Percentiles rank a stretch among this genome's conserved stretches.
phyloP scores from a whole-genome alignment of 2,113 vertebrate species.

The Melanostigma gelatinosum region DNA sequence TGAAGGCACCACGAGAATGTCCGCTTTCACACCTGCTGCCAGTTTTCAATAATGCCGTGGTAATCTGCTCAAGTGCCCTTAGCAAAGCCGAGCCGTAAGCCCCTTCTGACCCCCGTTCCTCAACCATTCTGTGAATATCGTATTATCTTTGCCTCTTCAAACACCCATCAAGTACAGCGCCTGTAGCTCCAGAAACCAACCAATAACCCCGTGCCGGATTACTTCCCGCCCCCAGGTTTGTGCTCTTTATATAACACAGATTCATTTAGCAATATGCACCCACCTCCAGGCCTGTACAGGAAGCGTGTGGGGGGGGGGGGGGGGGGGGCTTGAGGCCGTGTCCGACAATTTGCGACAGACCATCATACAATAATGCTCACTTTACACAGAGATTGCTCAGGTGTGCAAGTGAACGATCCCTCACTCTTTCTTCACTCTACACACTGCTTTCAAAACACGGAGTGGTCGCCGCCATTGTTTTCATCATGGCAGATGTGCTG shows the following conservation, averaged over 20 bases:
- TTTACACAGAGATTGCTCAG: not conserved
- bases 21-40: not conserved
- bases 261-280: not conserved
- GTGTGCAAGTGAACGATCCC: not conserved
- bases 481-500: not conserved
- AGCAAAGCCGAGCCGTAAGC: slow-evolving; percentile 7
- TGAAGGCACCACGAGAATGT: not conserved
- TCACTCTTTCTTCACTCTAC: not conserved
- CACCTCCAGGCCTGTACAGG: not conserved
- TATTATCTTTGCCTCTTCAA: not conserved
- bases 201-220: not conserved
- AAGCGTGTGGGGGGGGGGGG: too few species aligned
- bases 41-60: slow-evolving; percentile 8
- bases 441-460: not conserved
- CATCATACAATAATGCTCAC: not conserved
- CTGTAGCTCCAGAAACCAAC: slow-evolving; percentile 9
- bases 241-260: not conserved
- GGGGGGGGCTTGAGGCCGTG: not conserved
- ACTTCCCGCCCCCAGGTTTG: not conserved
- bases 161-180: not conserved
- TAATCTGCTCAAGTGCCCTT: not conserved
- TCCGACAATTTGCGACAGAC: not conserved
- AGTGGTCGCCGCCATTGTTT: not conserved
- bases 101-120: not conserved
- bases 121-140: not conserved